Conservation (phyloP, 2,797 vertebrate genomes). For the Tachyglossus aculeatus region DNA sequence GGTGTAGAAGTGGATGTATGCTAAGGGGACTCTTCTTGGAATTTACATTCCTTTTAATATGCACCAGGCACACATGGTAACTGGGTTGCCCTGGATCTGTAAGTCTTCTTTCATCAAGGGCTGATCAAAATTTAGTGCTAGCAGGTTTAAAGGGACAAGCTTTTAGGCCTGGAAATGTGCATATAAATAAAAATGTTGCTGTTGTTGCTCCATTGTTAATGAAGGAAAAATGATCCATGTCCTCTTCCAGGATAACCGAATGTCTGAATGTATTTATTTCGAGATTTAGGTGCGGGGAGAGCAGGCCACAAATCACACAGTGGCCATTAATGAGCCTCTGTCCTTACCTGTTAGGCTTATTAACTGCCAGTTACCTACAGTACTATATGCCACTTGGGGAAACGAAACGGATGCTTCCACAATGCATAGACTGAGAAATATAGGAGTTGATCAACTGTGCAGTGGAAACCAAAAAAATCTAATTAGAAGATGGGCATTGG, state of each 20-base stretch:
- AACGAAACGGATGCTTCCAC: conserved; percentile 8
- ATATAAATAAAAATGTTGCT: conserved; percentile 59
- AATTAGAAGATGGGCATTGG: not conserved
- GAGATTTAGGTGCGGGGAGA: conserved; percentile 54
- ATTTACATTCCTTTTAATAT: conserved; percentile 39
- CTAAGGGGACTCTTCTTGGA: conserved; percentile 27
- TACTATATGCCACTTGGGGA: conserved; percentile 35
- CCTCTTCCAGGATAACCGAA: conserved; percentile 48
- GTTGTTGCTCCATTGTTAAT: conserved; percentile 45
- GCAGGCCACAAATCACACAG: conserved; percentile 48
- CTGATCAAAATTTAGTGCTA: conserved; percentile 56
- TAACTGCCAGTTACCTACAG: conserved; percentile 52
- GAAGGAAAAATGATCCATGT: conserved; percentile 57
- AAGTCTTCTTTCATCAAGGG: conserved; percentile 53
- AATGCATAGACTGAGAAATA: conserved; percentile 4
- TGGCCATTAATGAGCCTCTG: conserved; percentile 45
- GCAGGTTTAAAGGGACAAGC: conserved; percentile 50
- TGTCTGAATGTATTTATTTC: conserved; percentile 60
- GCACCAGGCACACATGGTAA: conserved; percentile 28
- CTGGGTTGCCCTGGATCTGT: conserved; percentile 19
- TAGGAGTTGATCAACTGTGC: not conserved
- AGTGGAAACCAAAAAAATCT: not conserved
- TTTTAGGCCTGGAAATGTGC: conserved; percentile 49
- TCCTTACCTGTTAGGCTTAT: conserved; percentile 45
- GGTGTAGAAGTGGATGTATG: conserved; percentile 14